phyloP scores from a whole-genome alignment of 2,888 invertebrate genomes.

The Noctua janthe region DNA sequence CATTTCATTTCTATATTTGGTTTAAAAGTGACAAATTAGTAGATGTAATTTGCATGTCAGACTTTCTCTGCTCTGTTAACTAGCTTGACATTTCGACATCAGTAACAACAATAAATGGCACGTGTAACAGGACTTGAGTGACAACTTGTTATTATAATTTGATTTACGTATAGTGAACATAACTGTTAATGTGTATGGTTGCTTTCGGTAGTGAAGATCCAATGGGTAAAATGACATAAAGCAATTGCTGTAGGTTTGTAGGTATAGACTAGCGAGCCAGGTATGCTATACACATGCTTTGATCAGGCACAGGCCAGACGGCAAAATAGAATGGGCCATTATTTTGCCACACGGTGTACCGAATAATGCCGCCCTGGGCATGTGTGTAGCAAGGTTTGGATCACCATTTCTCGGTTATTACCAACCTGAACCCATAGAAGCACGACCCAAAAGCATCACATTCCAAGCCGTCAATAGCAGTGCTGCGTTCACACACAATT shows the following conservation, averaged over 20 bases:
- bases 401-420: background rate
- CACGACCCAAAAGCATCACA: constrained; percentile 13
- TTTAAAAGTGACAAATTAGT: constrained; percentile 17
- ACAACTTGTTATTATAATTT: background rate
- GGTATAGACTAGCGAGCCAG: background rate
- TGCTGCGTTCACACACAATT: constrained; percentile 48
- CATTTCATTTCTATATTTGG: constrained; percentile 41
- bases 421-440: background rate
- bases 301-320: background rate
- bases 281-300: background rate
- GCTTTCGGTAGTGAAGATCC: no score
- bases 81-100: constrained; percentile 8
- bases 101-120: constrained; percentile 1
- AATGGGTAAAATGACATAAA: background rate
- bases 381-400: background rate
- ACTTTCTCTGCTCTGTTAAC: constrained; percentile 45
- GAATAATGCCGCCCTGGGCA: background rate
- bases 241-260: background rate
- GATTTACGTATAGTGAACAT: no score
- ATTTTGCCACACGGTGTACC: background rate
- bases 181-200: background rate
- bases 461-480: constrained; percentile 37
- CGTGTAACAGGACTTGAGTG: constrained; percentile 29
- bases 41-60: constrained; percentile 12
- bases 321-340: background rate